Evolutionary conservation across 2,888 invertebrate genomes (phyloP).

Genomic region (Cybosia mesomella): DNA sequence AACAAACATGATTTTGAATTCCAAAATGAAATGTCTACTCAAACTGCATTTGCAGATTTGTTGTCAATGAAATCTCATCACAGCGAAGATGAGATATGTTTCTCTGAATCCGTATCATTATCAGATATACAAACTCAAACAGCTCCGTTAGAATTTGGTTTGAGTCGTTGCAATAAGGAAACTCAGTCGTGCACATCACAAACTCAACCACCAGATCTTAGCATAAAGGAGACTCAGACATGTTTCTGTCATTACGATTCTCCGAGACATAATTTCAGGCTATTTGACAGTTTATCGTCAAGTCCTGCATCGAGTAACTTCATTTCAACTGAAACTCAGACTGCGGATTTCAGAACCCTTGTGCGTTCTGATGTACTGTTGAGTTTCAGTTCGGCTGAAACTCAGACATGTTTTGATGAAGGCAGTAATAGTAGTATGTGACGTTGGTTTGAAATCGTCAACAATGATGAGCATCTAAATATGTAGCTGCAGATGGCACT

Average conservation of each 20-base stretch:
- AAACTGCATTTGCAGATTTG: conserved; percentile 75
- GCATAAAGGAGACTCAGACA: conserved; percentile 79
- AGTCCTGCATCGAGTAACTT: conserved; percentile 63
- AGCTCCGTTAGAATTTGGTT: conserved; percentile 72
- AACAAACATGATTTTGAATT: conserved; percentile 49
- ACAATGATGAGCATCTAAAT: neutral
- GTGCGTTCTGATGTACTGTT: conserved; percentile 65
- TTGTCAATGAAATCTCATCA: conserved; percentile 71
- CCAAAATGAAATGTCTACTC: conserved; percentile 77
- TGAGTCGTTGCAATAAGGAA: conserved; percentile 70
- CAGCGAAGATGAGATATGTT: conserved; percentile 76
- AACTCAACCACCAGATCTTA: conserved; percentile 63
- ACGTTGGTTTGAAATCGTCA: conserved; percentile 45
- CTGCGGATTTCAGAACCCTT: conserved; percentile 54
- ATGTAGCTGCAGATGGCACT: neutral
- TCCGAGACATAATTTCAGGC: conserved; percentile 58
- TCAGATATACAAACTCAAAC: conserved; percentile 82
- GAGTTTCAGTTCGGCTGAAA: conserved; percentile 70
- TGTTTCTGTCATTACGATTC: conserved; percentile 73
- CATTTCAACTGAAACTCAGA: conserved; percentile 76
- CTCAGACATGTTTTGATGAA: conserved; percentile 74
- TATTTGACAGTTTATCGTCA: conserved; percentile 67
- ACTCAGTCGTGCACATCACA: conserved; percentile 62
- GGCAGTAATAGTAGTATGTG: conserved; percentile 55
- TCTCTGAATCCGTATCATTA: conserved; percentile 71